phyloP scores from a whole-genome alignment of 2,797 vertebrate species.

The Hapalemur alaotrensis region DNA sequence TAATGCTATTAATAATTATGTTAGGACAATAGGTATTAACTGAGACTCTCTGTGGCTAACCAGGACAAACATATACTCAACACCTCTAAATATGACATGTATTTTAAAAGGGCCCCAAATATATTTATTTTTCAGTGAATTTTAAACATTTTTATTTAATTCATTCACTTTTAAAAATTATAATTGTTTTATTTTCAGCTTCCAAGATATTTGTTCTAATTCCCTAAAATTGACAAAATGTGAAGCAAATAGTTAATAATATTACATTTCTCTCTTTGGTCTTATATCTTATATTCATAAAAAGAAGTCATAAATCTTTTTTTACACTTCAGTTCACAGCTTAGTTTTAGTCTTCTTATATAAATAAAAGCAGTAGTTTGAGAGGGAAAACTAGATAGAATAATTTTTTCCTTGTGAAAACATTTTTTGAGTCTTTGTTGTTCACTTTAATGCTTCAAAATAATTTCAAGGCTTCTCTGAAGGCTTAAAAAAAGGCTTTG shows the following conservation, averaged over 20 bases:
- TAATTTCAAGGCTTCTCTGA: conserved; percentile 19
- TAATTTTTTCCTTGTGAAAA: background rate
- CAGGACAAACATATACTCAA: background rate
- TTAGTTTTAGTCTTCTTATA: conserved; percentile 10
- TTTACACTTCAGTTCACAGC: background rate
- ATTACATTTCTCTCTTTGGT: background rate
- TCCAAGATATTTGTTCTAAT: background rate
- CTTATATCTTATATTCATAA: background rate
- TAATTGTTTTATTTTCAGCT: background rate
- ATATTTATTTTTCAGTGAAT: background rate
- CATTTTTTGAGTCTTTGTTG: background rate
- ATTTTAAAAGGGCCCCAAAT: background rate
- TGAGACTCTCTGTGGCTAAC: background rate
- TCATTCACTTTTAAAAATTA: background rate
- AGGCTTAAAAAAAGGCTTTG: background rate
- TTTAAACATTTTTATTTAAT: background rate
- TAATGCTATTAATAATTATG: background rate
- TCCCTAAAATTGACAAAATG: background rate
- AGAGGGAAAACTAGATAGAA: background rate
- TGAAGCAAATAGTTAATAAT: background rate
- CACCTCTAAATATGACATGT: background rate
- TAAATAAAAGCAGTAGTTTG: background rate
- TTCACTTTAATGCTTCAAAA: conserved; percentile 7
- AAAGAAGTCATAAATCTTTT: background rate
- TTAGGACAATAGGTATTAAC: background rate